phyloP scores from a whole-genome alignment of 2,113 vertebrate species.

The Miniopterus natalensis region DNA sequence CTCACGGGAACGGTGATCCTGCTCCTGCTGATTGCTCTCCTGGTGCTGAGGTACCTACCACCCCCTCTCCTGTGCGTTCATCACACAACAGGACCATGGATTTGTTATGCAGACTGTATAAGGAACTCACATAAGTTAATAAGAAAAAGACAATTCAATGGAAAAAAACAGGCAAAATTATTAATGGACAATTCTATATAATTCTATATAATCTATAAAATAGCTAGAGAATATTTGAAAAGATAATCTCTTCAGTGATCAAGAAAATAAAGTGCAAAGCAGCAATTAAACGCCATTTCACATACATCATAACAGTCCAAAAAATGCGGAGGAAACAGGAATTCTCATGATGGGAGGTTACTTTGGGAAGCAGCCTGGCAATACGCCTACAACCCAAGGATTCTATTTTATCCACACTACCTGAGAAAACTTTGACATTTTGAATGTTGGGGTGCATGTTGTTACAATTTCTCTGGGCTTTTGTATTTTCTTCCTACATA shows the following conservation, averaged over 20 bases:
- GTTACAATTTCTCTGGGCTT: not conserved
- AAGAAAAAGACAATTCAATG: not conserved
- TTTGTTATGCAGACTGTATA: not conserved
- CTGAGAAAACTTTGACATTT: not conserved
- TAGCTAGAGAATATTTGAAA: not conserved
- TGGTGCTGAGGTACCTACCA: conserved; percentile 93
- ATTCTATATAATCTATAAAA: not conserved
- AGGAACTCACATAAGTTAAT: not conserved
- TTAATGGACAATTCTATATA: not conserved
- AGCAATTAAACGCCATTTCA: not conserved
- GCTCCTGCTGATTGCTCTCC: conserved; percentile 92
- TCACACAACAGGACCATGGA: not conserved
- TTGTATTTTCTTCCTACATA: not conserved
- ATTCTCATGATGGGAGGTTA: not conserved
- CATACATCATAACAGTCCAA: not conserved
- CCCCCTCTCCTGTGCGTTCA: fast-evolving
- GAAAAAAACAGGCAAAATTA: not conserved
- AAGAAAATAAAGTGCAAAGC: not conserved
- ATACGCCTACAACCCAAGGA: not conserved
- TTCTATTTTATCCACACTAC: not conserved
- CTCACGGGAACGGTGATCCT: conserved; percentile 91
- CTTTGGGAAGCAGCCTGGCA: not conserved
- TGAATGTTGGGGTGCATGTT: not conserved
- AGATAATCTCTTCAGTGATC: not conserved
- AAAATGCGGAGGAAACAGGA: not conserved